These are phyloP conservation scores for Montipora sp. DNA, from an alignment of 64 coral and sea anemone species.

Conservation along the genomic window DNA sequence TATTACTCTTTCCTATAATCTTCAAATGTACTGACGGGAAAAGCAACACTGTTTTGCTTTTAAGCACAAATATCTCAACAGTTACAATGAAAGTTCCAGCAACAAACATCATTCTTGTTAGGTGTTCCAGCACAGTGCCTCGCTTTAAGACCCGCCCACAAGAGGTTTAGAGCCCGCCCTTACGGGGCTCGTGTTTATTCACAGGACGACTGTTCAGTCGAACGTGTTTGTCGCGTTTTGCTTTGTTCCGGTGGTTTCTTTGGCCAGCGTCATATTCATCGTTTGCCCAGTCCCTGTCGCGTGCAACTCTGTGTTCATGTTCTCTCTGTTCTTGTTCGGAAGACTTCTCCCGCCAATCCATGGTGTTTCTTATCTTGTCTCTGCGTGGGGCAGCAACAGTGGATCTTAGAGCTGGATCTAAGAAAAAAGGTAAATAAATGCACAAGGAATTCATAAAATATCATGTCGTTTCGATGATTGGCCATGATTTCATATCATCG, in stretches of 20 bases:
- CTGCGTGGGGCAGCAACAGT: neutral
- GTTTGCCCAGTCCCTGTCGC: slow-evolving; percentile 32
- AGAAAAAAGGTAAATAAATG: too few relatives aligned
- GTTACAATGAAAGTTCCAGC: too few relatives aligned
- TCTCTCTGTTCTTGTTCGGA: neutral
- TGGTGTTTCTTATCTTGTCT: neutral
- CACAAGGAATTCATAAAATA: too few relatives aligned
- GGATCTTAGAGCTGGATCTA: neutral
- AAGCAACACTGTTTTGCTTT: neutral
- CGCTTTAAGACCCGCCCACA: too few relatives aligned
- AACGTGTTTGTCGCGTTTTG: slow-evolving; percentile 13
- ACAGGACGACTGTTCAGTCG: slow-evolving; percentile 49
- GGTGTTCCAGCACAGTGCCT: too few relatives aligned
- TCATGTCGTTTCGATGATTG: too few relatives aligned
- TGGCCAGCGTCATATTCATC: neutral
- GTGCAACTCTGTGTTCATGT: neutral
- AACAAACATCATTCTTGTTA: too few relatives aligned
- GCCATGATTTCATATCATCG: too few relatives aligned
- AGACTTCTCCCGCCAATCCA: neutral
- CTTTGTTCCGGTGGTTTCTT: neutral
- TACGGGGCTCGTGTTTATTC: slow-evolving; percentile 58
- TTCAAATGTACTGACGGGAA: neutral
- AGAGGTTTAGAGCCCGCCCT: neutral
- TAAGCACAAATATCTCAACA: neutral
- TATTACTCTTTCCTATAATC: neutral